A percentile compares a stretch with the other conserved stretches of the same genome.
phyloP scores from a whole-genome alignment of 2,888 invertebrate species.

The Polyommatus iphigenia region DNA sequence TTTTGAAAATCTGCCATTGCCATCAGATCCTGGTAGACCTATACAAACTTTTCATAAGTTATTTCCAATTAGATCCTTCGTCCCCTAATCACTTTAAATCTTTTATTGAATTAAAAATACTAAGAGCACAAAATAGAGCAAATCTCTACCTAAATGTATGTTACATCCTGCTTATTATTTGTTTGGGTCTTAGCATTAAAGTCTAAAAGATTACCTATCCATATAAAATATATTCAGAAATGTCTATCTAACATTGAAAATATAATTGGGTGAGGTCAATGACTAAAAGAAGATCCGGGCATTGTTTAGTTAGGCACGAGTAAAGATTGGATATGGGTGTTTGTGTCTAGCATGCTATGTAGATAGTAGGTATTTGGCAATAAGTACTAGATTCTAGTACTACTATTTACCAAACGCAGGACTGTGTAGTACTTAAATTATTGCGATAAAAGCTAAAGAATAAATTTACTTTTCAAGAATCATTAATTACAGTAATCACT shows the following conservation, averaged over 20 bases:
- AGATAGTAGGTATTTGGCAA: not conserved
- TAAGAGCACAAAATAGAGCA: not conserved
- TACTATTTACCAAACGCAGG: not conserved
- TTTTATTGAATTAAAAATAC: not conserved
- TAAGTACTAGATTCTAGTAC: not conserved
- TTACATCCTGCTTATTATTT: too few relatives aligned
- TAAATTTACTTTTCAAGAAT: not conserved
- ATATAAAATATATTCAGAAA: too few relatives aligned
- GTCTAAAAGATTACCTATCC: too few relatives aligned
- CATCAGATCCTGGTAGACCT: too few relatives aligned
- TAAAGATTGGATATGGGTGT: not conserved
- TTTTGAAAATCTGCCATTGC: too few relatives aligned
- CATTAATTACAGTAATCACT: too few relatives aligned
- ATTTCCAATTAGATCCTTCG: too few relatives aligned
- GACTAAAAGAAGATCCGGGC: not conserved
- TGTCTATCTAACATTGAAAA: not conserved
- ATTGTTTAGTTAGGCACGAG: conserved; percentile 1
- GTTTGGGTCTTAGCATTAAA: too few relatives aligned
- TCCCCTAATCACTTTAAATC: too few relatives aligned
- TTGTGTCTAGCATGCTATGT: not conserved
- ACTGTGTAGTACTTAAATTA: not conserved
- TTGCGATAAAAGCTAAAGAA: not conserved
- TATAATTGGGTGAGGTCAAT: not conserved
- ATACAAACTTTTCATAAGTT: too few relatives aligned
- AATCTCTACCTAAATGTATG: too few relatives aligned